Evolutionary conservation across 1,140 invertebrate genomes (phyloP), one percentile per base, ranked within the genome.

Genomic region (Cyrtorhinus lividipennis): DNA sequence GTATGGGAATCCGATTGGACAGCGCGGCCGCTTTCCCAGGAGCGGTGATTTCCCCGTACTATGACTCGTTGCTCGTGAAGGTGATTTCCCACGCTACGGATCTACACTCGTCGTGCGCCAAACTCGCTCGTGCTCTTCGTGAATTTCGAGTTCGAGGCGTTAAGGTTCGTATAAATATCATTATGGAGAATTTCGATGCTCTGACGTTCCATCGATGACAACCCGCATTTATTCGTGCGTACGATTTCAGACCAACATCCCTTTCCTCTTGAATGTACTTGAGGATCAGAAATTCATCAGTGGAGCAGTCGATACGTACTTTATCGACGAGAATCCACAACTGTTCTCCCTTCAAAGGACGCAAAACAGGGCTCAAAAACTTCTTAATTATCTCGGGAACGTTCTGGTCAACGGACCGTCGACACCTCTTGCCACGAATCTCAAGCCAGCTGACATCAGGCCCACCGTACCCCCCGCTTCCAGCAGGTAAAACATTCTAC

Each of bases 141-240:
- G 97, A 99, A 75, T 99, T 99, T 75, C 81, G 97, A 67, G 96
- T 99, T 61, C 82, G 97, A 67, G 97, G 96, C 18, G 96, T 99
- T 0, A 99, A 99, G 78, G 83, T 85, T 65, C 69, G 69, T 64
- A n/a, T n/a, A 30, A 23, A 58, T 24, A n/a, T n/a, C n/a, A 44
- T n/a, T n/a, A 44, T 44, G n/a, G 38, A n/a, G 10, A 12, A 12
- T 44, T n/a, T 44, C 38, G n/a, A 44, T 12, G 10, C 10, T 44
- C n/a, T 44, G 10, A 44, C n/a, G 10, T 56, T 15, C n/a, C n/a
- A 45, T 45, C n/a, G 12, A 10, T 57, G 13, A n/a, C n/a, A n/a
- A n/a, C n/a, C n/a, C n/a, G n/a, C n/a, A 44, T 44, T 15, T 30
- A 24, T 59, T 30, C 56, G 15, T 23, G 3, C 18, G 1, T 5